These are phyloP conservation scores for Raja brachyura DNA, from an alignment of 2,113 vertebrate species.

Conservation along the genomic window DNA sequence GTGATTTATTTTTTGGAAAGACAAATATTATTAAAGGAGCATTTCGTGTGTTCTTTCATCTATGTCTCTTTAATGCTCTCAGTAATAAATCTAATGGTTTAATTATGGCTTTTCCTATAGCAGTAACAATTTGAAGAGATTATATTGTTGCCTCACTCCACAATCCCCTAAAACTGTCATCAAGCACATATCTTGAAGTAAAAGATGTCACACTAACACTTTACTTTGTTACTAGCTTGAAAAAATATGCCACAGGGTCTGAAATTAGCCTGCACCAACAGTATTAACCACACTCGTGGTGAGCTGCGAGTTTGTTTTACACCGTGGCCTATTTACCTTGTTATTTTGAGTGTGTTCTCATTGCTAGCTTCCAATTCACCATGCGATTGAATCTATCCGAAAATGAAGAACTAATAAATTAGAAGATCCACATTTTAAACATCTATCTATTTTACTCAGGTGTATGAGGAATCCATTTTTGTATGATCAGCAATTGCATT, in stretches of 20 bases:
- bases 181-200: background rate
- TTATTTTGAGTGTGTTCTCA: background rate
- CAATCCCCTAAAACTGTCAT: slow-evolving; percentile 10
- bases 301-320: background rate
- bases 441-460: background rate
- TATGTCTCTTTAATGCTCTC: background rate
- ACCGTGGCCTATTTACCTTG: background rate
- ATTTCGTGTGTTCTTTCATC: slow-evolving; percentile 12
- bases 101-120: slow-evolving; percentile 7
- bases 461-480: background rate
- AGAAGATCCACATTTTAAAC: background rate
- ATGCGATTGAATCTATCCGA: background rate
- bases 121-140: slow-evolving; percentile 11
- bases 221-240: too few relatives aligned
- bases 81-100: slow-evolving; percentile 29
- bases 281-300: background rate
- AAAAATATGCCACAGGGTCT: background rate
- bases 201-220: slow-evolving; percentile 5
- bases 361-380: background rate
- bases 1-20: slow-evolving; percentile 33
- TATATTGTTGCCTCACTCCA: background rate
- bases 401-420: background rate
- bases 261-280: background rate
- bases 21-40: slow-evolving; percentile 30
- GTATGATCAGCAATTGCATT: background rate